Conservation (phyloP, 2,888 invertebrate genomes). For the Pollenia labialis region DNA sequence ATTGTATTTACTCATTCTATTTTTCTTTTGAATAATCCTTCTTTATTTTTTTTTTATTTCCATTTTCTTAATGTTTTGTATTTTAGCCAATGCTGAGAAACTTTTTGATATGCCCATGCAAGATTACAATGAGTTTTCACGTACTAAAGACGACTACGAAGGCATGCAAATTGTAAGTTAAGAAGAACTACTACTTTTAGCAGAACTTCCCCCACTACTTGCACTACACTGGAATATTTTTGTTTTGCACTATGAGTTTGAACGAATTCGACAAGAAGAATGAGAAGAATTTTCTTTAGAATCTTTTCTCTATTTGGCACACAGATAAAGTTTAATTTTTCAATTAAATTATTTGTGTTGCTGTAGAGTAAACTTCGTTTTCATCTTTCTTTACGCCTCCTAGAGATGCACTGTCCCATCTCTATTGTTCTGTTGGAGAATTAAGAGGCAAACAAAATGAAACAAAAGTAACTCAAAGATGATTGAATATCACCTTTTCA, state of each 20-base stretch:
- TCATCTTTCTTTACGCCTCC: background rate
- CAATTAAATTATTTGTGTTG: slow-evolving; percentile 74
- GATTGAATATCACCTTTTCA: slow-evolving; percentile 62
- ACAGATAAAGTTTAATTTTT: slow-evolving; percentile 75
- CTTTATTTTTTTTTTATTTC: background rate
- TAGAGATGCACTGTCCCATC: background rate
- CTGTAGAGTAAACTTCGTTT: slow-evolving; percentile 53
- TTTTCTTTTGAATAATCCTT: slow-evolving; percentile 62
- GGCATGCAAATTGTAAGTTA: slow-evolving; percentile 86
- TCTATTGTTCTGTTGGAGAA: background rate
- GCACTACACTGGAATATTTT: background rate
- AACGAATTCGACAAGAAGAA: background rate
- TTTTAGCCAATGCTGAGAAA: slow-evolving; percentile 89
- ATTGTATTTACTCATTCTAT: slow-evolving; percentile 65
- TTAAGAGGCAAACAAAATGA: background rate
- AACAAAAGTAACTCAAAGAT: slow-evolving; percentile 48
- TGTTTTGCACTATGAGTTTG: background rate
- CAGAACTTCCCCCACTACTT: slow-evolving; percentile 5
- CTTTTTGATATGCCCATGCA: slow-evolving; percentile 94
- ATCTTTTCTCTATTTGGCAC: slow-evolving; percentile 30
- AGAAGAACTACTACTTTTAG: slow-evolving; percentile 28
- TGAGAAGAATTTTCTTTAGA: slow-evolving; percentile 13
- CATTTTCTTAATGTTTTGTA: background rate
- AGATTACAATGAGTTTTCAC: slow-evolving; percentile 91
- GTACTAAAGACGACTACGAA: slow-evolving; percentile 87